These are phyloP conservation scores for Eudasyphora cyanicolor DNA, from an alignment of 2,888 invertebrate genomes.

Conservation along the genomic window DNA sequence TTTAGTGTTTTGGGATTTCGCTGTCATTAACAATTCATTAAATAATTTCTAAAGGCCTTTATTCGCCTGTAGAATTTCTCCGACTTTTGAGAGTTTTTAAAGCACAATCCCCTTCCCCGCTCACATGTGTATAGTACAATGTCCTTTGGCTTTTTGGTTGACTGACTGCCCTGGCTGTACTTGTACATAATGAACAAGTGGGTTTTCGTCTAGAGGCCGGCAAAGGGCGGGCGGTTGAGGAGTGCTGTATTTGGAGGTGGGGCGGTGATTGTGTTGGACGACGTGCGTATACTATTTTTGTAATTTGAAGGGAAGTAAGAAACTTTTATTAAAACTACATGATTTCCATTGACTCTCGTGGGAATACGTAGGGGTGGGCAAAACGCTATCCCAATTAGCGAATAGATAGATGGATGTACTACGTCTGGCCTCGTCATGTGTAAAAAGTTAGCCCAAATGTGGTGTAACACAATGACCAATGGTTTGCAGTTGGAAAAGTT, in stretches of 20 bases:
- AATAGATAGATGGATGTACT: too few species aligned
- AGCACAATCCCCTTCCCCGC: too few species aligned
- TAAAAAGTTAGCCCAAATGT: too few species aligned
- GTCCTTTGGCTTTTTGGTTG: not conserved
- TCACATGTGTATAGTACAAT: not conserved
- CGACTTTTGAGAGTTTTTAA: not conserved
- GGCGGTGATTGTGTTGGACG: too few species aligned
- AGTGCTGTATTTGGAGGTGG: too few species aligned
- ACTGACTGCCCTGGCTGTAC: not conserved
- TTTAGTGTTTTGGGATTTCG: constrained; percentile 55
- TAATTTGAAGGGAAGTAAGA: not conserved
- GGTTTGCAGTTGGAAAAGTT: too few species aligned
- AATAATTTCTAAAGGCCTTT: constrained; percentile 35
- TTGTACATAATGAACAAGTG: not conserved
- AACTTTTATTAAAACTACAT: constrained; percentile 1
- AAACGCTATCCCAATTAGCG: not conserved
- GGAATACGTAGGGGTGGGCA: not conserved
- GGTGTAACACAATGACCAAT: too few species aligned
- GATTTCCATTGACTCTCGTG: not conserved
- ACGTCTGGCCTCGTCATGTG: too few species aligned
- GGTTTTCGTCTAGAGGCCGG: not conserved
- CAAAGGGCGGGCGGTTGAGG: not conserved
- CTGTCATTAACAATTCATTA: constrained; percentile 59
- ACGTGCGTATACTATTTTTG: not conserved
- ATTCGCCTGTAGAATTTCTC: too few species aligned